A percentile compares a stretch with the other conserved stretches of the same genome.
Evolutionary conservation across 2,797 vertebrate species (phyloP).

Genomic region (Glossophaga mutica): DNA sequence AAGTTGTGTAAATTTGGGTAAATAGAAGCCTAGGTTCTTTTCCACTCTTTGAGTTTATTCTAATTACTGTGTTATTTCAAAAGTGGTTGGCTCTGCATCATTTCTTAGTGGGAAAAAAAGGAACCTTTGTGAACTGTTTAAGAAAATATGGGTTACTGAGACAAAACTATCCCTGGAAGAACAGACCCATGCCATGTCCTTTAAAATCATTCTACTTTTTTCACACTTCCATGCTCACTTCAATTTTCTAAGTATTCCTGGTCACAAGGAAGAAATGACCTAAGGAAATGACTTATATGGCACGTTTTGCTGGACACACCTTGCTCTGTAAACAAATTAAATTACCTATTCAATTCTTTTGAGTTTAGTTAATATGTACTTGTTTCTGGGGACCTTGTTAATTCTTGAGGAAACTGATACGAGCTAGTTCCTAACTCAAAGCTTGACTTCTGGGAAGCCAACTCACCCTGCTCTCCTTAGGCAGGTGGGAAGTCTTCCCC

Average conservation of each 20-base stretch:
- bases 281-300: background rate
- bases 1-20: background rate
- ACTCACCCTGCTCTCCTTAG: background rate
- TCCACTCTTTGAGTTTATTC: background rate
- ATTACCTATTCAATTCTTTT: constrained; percentile 3
- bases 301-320: background rate
- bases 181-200: background rate
- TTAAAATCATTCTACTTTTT: background rate
- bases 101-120: background rate
- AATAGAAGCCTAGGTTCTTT: background rate
- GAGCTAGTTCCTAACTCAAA: background rate
- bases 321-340: background rate
- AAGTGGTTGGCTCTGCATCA: background rate
- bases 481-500: background rate
- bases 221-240: background rate
- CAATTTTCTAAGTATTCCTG: constrained; percentile 6
- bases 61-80: background rate
- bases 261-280: background rate
- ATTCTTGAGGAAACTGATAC: background rate
- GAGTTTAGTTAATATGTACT: background rate
- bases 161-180: background rate
- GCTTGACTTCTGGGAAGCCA: background rate
- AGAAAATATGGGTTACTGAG: background rate
- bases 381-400: background rate
- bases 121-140: background rate